A percentile compares a stretch with the other conserved stretches of the same genome.
Evolutionary conservation across 2,797 vertebrate genomes (phyloP).

Genomic region (Hypotaenidia philippensis): DNA sequence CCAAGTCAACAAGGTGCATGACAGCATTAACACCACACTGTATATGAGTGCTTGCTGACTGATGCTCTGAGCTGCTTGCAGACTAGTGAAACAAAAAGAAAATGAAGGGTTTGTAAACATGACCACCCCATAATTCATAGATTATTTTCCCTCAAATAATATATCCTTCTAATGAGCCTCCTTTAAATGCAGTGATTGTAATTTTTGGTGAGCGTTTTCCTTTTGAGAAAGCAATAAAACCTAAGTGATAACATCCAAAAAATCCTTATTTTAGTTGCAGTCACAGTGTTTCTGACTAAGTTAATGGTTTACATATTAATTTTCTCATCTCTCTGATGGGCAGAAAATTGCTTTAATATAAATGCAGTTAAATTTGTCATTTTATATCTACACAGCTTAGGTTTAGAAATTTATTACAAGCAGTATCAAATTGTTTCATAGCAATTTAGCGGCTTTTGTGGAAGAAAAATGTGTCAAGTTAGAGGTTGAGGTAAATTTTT

Average conservation of each 20-base stretch:
- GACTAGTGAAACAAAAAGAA: not conserved
- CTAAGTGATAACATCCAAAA: constrained; percentile 44
- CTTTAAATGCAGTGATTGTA: constrained; percentile 57
- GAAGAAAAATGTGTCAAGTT: constrained; percentile 45
- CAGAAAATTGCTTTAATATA: constrained; percentile 77
- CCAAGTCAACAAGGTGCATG: not conserved
- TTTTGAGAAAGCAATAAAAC: constrained; percentile 66
- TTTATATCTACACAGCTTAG: constrained; percentile 65
- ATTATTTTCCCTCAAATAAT: constrained; percentile 47
- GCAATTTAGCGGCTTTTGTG: constrained; percentile 54
- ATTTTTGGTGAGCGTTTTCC: constrained; percentile 63
- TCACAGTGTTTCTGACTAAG: constrained; percentile 55
- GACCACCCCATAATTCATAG: constrained; percentile 21
- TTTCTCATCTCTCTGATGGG: constrained; percentile 73
- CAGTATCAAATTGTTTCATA: constrained; percentile 57
- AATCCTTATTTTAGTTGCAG: constrained; percentile 49
- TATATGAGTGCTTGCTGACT: not conserved
- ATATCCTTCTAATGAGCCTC: constrained; percentile 58
- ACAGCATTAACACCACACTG: not conserved
- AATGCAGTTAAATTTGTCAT: constrained; percentile 76
- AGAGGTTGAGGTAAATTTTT: constrained; percentile 40
- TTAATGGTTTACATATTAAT: constrained; percentile 78
- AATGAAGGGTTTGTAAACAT: not conserved
- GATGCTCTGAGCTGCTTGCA: not conserved
- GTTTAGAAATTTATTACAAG: constrained; percentile 61